A percentile compares a stretch with the other conserved stretches of the same genome.
Conservation (phyloP, 2,888 invertebrate species). For the Epinotia nisella region DNA sequence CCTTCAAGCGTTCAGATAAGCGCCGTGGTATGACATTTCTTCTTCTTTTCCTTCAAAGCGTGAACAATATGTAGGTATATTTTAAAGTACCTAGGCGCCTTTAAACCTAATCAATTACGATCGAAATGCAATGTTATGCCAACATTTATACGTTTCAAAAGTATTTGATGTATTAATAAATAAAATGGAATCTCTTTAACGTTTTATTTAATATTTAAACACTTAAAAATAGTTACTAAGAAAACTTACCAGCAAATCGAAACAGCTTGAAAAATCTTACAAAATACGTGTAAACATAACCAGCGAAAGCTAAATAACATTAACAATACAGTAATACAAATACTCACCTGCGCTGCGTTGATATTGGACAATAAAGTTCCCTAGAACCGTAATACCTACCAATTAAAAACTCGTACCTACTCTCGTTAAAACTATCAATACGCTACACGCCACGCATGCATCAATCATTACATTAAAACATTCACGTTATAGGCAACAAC, state of each 20-base stretch:
- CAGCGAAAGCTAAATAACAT: slow-evolving; percentile 26
- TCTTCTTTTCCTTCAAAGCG: too few species aligned
- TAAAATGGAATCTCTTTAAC: background rate
- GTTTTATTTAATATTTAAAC: slow-evolving; percentile 33
- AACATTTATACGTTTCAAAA: too few species aligned
- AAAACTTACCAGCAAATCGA: slow-evolving; percentile 40
- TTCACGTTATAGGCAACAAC: background rate
- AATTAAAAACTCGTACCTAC: background rate
- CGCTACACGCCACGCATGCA: background rate
- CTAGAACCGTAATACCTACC: background rate
- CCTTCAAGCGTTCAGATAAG: too few species aligned
- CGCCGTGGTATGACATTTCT: too few species aligned
- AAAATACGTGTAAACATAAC: slow-evolving; percentile 43
- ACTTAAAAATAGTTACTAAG: slow-evolving; percentile 40
- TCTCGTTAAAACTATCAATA: too few species aligned
- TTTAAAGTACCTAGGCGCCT: too few species aligned
- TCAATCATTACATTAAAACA: background rate
- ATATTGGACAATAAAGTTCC: background rate
- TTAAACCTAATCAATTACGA: background rate
- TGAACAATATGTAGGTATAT: too few species aligned
- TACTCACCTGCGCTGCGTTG: slow-evolving; percentile 14
- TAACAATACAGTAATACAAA: slow-evolving; percentile 3
- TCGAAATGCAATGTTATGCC: background rate
- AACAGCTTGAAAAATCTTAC: slow-evolving; percentile 36
- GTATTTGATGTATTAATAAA: background rate